Conservation (phyloP, 2,797 vertebrate species). For the Eutrigla gurnardus region DNA sequence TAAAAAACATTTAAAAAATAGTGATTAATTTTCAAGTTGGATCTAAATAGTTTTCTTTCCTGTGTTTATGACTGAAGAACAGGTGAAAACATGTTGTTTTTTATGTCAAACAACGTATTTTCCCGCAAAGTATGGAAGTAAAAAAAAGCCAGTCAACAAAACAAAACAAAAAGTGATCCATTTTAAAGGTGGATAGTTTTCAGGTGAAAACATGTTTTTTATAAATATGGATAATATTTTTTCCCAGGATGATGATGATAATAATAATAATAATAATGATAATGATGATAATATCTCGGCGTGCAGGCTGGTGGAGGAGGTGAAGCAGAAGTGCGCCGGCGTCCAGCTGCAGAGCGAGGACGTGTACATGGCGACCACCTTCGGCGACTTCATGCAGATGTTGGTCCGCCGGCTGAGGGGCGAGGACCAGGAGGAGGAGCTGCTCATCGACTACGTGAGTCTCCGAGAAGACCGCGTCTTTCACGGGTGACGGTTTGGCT, state of each 20-base stretch:
- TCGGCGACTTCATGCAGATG: conserved; percentile 93
- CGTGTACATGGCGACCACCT: conserved; percentile 95
- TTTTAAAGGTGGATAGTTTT: too few relatives aligned
- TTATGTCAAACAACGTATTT: too few relatives aligned
- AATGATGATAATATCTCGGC: neutral
- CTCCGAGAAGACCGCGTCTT: neutral
- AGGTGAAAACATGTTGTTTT: too few relatives aligned
- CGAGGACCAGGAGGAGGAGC: conserved; percentile 89
- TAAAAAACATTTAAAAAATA: too few relatives aligned
- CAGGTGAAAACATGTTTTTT: too few relatives aligned
- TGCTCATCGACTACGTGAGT: conserved; percentile 90
- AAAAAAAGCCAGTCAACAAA: too few relatives aligned
- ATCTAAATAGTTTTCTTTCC: neutral
- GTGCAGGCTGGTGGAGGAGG: conserved; percentile 93
- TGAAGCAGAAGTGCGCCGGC: conserved; percentile 89
- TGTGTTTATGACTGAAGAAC: neutral
- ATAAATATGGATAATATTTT: too few relatives aligned
- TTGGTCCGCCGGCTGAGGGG: conserved; percentile 90
- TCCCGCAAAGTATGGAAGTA: too few relatives aligned
- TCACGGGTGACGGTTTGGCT: too few relatives aligned
- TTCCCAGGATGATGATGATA: too few relatives aligned
- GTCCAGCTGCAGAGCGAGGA: conserved; percentile 94
- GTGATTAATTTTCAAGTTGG: neutral
- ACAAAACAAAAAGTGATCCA: too few relatives aligned
- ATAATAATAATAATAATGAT: too few relatives aligned